Evolutionary conservation across 2,888 invertebrate species (phyloP).

Genomic region (Ferrisia virgata): DNA sequence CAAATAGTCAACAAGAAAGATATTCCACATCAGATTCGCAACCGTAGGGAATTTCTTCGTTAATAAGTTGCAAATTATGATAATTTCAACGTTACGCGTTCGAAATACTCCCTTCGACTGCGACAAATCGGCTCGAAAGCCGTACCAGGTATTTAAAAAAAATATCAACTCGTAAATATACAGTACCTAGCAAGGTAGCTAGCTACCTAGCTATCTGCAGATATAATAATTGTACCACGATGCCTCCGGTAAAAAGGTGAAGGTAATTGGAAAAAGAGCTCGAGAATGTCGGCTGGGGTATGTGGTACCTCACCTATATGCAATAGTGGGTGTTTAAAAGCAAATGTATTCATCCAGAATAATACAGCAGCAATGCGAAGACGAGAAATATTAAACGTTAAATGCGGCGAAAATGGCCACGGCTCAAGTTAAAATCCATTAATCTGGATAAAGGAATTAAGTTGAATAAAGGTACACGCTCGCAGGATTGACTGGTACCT

Average conservation of each 20-base stretch:
- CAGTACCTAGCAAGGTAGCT: background rate
- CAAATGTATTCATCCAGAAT: conserved; percentile 11
- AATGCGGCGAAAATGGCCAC: conserved; percentile 12
- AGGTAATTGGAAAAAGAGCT: background rate
- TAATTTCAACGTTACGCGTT: background rate
- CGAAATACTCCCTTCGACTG: background rate
- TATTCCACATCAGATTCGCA: conserved; percentile 29
- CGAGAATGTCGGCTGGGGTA: background rate
- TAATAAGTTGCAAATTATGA: conserved; percentile 41
- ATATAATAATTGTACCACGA: no score
- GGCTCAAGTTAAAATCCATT: conserved; percentile 24
- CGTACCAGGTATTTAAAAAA: background rate
- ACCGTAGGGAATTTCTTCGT: conserved; percentile 12
- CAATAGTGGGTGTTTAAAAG: background rate
- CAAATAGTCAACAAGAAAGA: conserved; percentile 34
- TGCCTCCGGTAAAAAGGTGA: background rate
- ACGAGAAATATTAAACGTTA: conserved; percentile 10
- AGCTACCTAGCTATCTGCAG: no score
- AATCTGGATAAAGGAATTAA: conserved; percentile 33
- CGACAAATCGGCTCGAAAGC: background rate
- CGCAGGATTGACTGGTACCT: conserved; percentile 20
- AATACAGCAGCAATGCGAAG: background rate
- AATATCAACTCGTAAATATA: background rate
- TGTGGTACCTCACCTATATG: background rate
- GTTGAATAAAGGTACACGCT: conserved; percentile 21